phyloP scores from a whole-genome alignment of 1,140 invertebrate species.

The Trialeurodes vaporariorum region DNA sequence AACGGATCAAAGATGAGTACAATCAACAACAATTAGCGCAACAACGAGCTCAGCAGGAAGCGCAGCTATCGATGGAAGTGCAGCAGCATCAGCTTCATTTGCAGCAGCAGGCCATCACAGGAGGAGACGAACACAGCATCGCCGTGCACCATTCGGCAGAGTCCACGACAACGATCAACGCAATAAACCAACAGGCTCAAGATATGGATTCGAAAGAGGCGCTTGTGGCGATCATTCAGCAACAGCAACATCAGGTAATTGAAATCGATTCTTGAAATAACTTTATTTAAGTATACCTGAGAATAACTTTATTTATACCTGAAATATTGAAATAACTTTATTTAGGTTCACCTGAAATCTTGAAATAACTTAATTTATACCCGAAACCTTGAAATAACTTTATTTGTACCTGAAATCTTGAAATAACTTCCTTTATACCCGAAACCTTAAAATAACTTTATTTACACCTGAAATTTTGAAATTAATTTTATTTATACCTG shows the following conservation, averaged over 20 bases:
- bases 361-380: too few species aligned
- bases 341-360: too few species aligned
- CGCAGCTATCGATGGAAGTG: slow-evolving; percentile 17
- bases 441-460: too few species aligned
- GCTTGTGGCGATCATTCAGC: not conserved
- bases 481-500: too few species aligned
- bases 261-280: too few species aligned
- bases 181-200: slow-evolving; percentile 10
- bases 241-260: not conserved
- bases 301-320: too few species aligned
- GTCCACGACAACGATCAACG: not conserved
- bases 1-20: slow-evolving; percentile 50
- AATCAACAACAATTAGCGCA: slow-evolving; percentile 21
- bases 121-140: slow-evolving; percentile 10
- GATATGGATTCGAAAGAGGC: slow-evolving; percentile 8
- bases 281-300: too few species aligned
- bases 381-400: too few species aligned
- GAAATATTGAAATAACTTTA: too few species aligned
- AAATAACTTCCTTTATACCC: too few species aligned
- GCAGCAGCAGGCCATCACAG: slow-evolving; percentile 12
- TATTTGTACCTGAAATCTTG: too few species aligned
- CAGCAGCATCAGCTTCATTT: slow-evolving; percentile 15
- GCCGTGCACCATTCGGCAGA: slow-evolving; percentile 10
- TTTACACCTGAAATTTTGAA: too few species aligned
- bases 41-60: slow-evolving; percentile 11